Base-by-base conservation (phyloP, 2,797 vertebrate genomes). In the Darevskia mixta region DNA sequence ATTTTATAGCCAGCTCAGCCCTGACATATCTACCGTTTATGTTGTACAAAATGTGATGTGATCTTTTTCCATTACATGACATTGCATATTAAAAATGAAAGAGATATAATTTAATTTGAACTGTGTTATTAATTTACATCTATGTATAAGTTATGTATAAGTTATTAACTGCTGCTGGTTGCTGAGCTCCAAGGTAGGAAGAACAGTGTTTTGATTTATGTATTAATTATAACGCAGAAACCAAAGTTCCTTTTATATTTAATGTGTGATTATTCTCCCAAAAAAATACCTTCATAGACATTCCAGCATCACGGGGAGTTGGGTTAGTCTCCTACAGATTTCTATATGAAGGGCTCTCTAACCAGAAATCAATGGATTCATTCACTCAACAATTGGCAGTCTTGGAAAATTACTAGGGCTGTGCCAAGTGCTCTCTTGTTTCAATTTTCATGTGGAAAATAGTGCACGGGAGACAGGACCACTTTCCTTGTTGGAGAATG, bases 21-120 rank as follows among this genome's bases (percentile, higher is more conserved):
- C 79, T 88, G 77, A 95, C 77, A 61, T 41, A 49, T 79, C 89
- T 86, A 81, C 72, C 67, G 72, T 89, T 93, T 87, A 89, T 79
- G 64, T 77, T 90, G 58, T 89, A 85, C 15, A 91, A 88, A 95
- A 89, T 32, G 17, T 86, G 80, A 91, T 93, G 87, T 80, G 77
- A 73, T 86, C 27, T 73, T 89, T 83, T 76, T 58, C 27, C 67
- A 69, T 83, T 86, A 90, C 61, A 84, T 55, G 66, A 64, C 81
- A 92, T 6, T 90, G 43, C 61, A 81, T 90, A 93, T 93, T 92
- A 93, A 88, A 94, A 92, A 93, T 89, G 77, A 93, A 94, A 93
- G 83, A 88, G 87, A 90, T 87, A 85, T 79, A 86, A 92, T 93
- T 90, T 91, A 67, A 87, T 92, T 88, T 90, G 29, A 93, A 89